These are phyloP conservation scores for Andrena trimmerana DNA, from an alignment of 2,888 invertebrate species.

Conservation along the genomic window DNA sequence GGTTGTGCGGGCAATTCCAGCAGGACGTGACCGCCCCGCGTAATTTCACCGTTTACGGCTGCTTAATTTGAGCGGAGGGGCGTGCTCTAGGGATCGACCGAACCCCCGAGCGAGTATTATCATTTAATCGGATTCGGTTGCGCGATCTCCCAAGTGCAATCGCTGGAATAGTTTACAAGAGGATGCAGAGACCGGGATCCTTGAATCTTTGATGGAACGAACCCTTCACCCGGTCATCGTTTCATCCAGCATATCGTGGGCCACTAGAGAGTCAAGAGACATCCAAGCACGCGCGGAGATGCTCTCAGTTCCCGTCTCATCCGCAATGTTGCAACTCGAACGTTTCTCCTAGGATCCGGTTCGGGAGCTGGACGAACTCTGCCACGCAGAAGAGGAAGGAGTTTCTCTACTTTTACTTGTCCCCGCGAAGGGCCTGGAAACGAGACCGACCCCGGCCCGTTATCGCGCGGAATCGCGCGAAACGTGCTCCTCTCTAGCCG, in stretches of 20 bases:
- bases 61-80: constrained; percentile 56
- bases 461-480: constrained; percentile 31
- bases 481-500: constrained; percentile 14
- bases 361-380: constrained; percentile 14
- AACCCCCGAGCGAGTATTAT: background rate
- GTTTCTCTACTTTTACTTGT: constrained; percentile 31
- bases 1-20: constrained; percentile 49
- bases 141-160: constrained; percentile 41
- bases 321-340: constrained; percentile 1
- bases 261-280: background rate
- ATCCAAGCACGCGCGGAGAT: background rate
- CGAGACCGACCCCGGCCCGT: constrained; percentile 5
- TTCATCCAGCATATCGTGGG: too few species aligned
- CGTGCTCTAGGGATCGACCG: constrained; percentile 22
- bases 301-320: background rate
- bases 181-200: background rate
- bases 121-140: constrained; percentile 52
- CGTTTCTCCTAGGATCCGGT: constrained; percentile 35
- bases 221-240: too few species aligned
- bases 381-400: constrained; percentile 17
- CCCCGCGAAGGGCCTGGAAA: constrained; percentile 18
- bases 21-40: constrained; percentile 33
- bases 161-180: background rate
- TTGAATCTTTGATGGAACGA: background rate
- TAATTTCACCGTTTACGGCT: constrained; percentile 60